Evolutionary conservation across 2,797 vertebrate species (phyloP).

Genomic region (Parambassis ranga): DNA sequence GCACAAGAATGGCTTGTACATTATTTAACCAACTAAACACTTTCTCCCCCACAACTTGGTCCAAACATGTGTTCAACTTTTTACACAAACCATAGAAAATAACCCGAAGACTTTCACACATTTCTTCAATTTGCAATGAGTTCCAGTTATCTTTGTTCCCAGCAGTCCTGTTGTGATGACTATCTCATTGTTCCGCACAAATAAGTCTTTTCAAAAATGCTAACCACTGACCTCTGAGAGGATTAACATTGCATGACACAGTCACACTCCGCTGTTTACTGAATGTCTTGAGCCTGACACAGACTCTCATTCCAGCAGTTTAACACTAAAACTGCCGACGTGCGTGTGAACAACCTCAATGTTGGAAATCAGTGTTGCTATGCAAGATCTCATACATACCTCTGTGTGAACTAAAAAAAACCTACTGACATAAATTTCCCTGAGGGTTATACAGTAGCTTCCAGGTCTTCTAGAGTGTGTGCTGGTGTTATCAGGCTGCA

Average conservation of each 20-base stretch:
- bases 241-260: slow-evolving; percentile 53
- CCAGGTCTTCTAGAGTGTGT: slow-evolving; percentile 35
- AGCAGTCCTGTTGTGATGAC: slow-evolving; percentile 32
- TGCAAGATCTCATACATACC: slow-evolving; percentile 29
- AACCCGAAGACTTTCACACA: not conserved
- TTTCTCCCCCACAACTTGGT: too few relatives aligned
- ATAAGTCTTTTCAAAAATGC: slow-evolving; percentile 43
- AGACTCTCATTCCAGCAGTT: slow-evolving; percentile 28
- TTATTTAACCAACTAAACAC: slow-evolving; percentile 12
- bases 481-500: slow-evolving; percentile 54
- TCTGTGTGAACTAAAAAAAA: slow-evolving; percentile 28
- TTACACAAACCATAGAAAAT: not conserved
- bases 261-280: slow-evolving; percentile 60
- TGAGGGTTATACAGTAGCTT: slow-evolving; percentile 40
- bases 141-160: slow-evolving; percentile 21
- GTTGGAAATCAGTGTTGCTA: slow-evolving; percentile 7
- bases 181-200: slow-evolving; percentile 58
- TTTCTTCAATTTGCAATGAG: slow-evolving; percentile 21
- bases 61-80: too few relatives aligned
- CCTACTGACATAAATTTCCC: slow-evolving; percentile 21
- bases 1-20: not conserved
- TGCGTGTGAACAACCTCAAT: not conserved
- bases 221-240: slow-evolving; percentile 46
- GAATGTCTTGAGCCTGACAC: slow-evolving; percentile 30
- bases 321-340: slow-evolving; percentile 23